These are phyloP conservation scores for Drosophila malerkotliana DNA, from an alignment of 1,140 invertebrate genomes.

Conservation along the genomic window DNA sequence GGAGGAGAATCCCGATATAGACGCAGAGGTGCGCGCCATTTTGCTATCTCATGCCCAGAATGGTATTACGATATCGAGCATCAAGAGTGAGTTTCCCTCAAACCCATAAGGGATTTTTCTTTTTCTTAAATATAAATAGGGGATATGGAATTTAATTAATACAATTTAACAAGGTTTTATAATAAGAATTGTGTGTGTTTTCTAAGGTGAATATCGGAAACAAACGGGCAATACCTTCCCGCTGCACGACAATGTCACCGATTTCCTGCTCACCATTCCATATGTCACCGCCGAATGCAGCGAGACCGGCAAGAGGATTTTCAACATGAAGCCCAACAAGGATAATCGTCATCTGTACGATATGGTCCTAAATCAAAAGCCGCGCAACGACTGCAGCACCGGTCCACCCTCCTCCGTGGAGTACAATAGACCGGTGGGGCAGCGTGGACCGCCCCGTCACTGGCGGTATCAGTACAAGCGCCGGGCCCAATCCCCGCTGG, in stretches of 20 bases:
- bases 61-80: constrained; percentile 77
- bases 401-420: constrained; percentile 17
- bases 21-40: constrained; percentile 74
- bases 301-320: constrained; percentile 66
- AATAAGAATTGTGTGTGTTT: background rate
- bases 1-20: constrained; percentile 75
- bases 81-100: constrained; percentile 61
- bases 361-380: constrained; percentile 67
- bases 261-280: constrained; percentile 79
- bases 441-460: constrained; percentile 43
- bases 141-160: background rate
- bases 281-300: constrained; percentile 69
- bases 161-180: no score
- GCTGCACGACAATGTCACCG: constrained; percentile 68
- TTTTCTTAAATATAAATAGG: no score
- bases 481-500: constrained; percentile 14
- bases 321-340: constrained; percentile 65
- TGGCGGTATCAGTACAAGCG: constrained; percentile 56
- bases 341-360: constrained; percentile 72
- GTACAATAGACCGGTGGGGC: background rate
- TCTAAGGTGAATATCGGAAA: constrained; percentile 74
- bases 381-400: constrained; percentile 42
- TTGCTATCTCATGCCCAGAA: constrained; percentile 74
- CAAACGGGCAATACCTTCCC: constrained; percentile 69
- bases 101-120: background rate